Conservation (phyloP, 2,797 vertebrate genomes). For the Rhinatrema bivittatum region DNA sequence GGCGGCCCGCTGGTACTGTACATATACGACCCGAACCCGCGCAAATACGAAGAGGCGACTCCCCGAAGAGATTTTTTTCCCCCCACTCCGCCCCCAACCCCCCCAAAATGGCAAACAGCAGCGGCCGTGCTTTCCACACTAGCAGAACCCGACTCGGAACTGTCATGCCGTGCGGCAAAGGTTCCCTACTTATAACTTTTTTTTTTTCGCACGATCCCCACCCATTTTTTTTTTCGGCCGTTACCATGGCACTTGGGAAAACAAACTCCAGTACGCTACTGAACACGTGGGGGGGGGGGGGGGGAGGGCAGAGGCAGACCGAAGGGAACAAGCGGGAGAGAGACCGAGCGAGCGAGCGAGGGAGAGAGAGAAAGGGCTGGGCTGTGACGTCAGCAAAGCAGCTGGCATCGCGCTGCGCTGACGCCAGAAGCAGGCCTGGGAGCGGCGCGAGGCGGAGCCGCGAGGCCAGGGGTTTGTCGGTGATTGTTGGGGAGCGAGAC, state of each 20-base stretch:
- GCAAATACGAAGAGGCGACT: too few relatives aligned
- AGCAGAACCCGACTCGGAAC: constrained; percentile 38
- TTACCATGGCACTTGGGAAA: constrained; percentile 37
- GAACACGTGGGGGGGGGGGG: constrained; percentile 23
- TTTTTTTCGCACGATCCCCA: constrained; percentile 6
- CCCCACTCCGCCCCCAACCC: constrained; percentile 19
- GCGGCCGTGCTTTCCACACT: constrained; percentile 54
- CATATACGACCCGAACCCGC: too few relatives aligned
- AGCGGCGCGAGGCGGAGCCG: not conserved
- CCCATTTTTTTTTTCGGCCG: constrained; percentile 20
- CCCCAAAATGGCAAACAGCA: constrained; percentile 16
- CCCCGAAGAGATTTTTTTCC: constrained; percentile 26
- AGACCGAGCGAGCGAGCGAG: not conserved
- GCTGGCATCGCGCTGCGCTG: constrained; percentile 41
- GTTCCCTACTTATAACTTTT: constrained; percentile 66
- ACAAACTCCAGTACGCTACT: constrained; percentile 53
- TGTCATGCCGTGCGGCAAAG: constrained; percentile 45
- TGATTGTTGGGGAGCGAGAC: constrained; percentile 58
- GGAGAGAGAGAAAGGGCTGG: constrained; percentile 19
- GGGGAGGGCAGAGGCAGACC: too few relatives aligned
- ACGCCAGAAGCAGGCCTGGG: constrained; percentile 25
- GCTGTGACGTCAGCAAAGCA: constrained; percentile 47
- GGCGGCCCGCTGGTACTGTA: constrained; percentile 9
- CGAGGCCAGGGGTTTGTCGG: too few relatives aligned
- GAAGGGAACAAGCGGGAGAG: constrained; percentile 15